Base-by-base conservation (phyloP, 2,888 invertebrate species). In the Heteropelma amictum region DNA sequence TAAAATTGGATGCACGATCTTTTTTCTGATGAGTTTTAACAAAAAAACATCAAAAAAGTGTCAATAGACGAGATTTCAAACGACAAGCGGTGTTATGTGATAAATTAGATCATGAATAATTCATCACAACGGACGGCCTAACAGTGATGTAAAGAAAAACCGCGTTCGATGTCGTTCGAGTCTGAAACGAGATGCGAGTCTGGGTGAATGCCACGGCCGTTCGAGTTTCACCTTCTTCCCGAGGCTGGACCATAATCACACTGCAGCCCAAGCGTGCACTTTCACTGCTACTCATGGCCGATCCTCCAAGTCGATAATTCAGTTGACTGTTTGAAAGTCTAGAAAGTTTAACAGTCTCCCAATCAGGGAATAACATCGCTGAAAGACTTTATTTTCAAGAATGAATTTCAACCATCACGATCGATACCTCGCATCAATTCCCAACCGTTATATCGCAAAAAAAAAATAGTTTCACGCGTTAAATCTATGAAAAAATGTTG, bases 301-400 rank as follows among this genome's bases (percentile, higher is more conserved):
- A 40, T 56, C 56, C 26, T 12, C 42, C 38, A 73, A 81, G 82
- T 81, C 82, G 85, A 82, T 83, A 84, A 85, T 30, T 82, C 85
- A 84, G 77, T 77, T 78, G 83, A 82, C 79, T 79, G 82, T 80
- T 84, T 78, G 86, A 86, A 86, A 86, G 86, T 86, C 78, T 81
- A 79, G 86, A 85, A 85, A 84, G 84, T 85, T 78, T 2, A 8
- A 42, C 28, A 40, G 42, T 42, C 42, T 40, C 38, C 21, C 42
- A 3, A 26, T 26, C 6, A 17, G n/a, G 26, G 42, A 54, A 58
- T 58, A 42, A 3, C 28, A 8, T 26, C 21, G 60, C 30, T 45
- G n/a, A 42, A 4, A 14, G 7, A 14, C 30, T n/a, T n/a, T n/a
- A n/a, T n/a, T n/a, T n/a, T n/a, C n/a, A n/a, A n/a, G n/a, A n/a